Percentiles rank a stretch among this genome's conserved stretches.
Evolutionary conservation across 2,797 vertebrate genomes (phyloP).

Genomic region (Limosa lapponica): DNA sequence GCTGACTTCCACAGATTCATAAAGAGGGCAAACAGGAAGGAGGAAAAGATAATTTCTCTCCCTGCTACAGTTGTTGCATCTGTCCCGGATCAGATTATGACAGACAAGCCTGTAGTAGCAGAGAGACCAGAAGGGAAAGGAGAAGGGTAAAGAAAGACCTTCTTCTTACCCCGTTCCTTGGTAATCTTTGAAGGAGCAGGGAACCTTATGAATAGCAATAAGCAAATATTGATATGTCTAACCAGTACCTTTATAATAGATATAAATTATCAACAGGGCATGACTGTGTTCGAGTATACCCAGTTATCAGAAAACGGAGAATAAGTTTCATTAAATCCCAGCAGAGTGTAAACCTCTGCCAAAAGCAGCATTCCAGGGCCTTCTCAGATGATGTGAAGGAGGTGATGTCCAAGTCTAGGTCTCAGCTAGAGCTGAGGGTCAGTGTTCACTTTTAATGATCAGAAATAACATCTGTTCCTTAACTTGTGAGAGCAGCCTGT

Average conservation of each 20-base stretch:
- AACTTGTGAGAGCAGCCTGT: background rate
- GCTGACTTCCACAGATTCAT: slow-evolving; percentile 20
- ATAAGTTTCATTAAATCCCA: background rate
- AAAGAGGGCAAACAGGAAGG: background rate
- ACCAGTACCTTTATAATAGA: background rate
- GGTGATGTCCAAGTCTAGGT: background rate
- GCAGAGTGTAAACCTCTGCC: background rate
- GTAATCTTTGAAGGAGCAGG: background rate
- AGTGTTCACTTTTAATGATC: background rate
- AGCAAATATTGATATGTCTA: background rate
- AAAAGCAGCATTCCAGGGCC: background rate
- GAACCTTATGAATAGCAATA: background rate
- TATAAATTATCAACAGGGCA: background rate
- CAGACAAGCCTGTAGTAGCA: background rate
- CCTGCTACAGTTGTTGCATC: background rate
- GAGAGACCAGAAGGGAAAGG: background rate
- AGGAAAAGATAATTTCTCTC: background rate
- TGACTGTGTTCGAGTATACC: background rate
- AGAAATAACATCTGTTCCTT: background rate
- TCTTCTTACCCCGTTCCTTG: background rate
- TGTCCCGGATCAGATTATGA: background rate
- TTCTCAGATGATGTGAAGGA: background rate
- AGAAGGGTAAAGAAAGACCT: background rate
- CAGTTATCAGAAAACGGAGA: background rate
- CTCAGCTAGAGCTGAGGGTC: background rate